Evolutionary conservation across 2,113 vertebrate species (phyloP).

Genomic region (Corythoichthys haematopterus): DNA sequence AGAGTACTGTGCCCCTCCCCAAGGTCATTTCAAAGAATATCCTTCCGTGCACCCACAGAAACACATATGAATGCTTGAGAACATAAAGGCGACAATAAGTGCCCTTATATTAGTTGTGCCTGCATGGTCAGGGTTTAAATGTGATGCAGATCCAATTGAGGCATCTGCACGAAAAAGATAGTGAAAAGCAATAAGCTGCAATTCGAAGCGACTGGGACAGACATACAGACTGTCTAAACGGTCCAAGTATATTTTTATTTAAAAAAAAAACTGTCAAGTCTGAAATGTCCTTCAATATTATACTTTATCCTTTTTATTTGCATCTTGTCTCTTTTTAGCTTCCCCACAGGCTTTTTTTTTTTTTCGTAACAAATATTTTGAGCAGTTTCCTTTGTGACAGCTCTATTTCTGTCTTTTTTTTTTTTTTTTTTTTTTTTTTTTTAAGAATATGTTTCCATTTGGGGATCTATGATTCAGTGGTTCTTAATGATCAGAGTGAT

Average conservation of each 20-base stretch:
- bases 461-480: background rate
- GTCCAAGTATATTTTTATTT: slow-evolving; percentile 47
- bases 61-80: slow-evolving; percentile 1
- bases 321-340: slow-evolving; percentile 15
- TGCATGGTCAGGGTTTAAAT: slow-evolving; percentile 30
- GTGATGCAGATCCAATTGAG: slow-evolving; percentile 48
- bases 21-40: slow-evolving; percentile 62
- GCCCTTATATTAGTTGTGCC: slow-evolving; percentile 5
- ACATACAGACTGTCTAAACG: slow-evolving; percentile 33
- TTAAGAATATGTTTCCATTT: background rate
- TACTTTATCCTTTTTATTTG: slow-evolving; percentile 21
- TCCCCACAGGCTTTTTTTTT: slow-evolving; percentile 23
- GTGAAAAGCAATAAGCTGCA: slow-evolving; percentile 39
- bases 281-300: slow-evolving; percentile 32
- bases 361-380: slow-evolving; percentile 39
- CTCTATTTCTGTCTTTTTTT: slow-evolving; percentile 11
- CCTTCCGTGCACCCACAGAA: slow-evolving; percentile 34
- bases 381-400: slow-evolving; percentile 18
- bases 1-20: slow-evolving; percentile 43
- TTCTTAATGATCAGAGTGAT: slow-evolving; percentile 1
- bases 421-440: background rate
- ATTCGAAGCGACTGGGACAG: slow-evolving; percentile 37
- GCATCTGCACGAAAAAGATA: slow-evolving; percentile 53
- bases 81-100: slow-evolving; percentile 3
- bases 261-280: slow-evolving; percentile 18